Conservation (phyloP, 1,140 invertebrate species). For the Euwallacea fornicatus region DNA sequence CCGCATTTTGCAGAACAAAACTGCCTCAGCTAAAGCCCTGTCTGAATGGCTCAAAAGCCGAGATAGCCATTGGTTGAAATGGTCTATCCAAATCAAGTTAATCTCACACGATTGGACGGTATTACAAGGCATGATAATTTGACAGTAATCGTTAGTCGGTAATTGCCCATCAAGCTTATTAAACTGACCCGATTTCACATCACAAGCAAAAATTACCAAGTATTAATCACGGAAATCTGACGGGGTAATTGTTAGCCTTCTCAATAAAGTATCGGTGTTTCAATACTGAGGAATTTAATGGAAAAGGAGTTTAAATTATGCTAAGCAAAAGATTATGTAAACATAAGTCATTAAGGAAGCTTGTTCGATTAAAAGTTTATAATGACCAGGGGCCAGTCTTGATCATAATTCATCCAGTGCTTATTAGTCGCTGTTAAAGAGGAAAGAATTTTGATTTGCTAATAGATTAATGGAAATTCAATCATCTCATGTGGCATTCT, state of each 20-base stretch:
- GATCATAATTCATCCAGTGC: background rate
- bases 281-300: slow-evolving; percentile 3
- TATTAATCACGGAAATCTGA: slow-evolving; percentile 17
- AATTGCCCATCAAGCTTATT: slow-evolving; percentile 9
- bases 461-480: too few species aligned
- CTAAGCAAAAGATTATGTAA: slow-evolving; percentile 15
- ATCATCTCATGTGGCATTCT: too few species aligned
- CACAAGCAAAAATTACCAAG: slow-evolving; percentile 16
- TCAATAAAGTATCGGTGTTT: slow-evolving; percentile 5
- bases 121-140: background rate
- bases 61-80: too few species aligned
- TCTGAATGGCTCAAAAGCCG: too few species aligned
- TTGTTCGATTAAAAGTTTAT: slow-evolving; percentile 2
- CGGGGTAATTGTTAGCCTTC: slow-evolving; percentile 13
- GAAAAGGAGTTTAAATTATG: slow-evolving; percentile 9
- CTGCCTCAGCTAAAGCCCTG: too few species aligned
- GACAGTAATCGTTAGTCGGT: background rate
- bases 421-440: too few species aligned
- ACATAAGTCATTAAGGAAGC: slow-evolving; percentile 14
- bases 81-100: too few species aligned
- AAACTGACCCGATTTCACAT: slow-evolving; percentile 5
- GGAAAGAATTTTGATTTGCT: too few species aligned
- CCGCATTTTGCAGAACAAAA: too few species aligned
- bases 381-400: background rate
- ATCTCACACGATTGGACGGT: too few species aligned